phyloP scores from a whole-genome alignment of 1,140 invertebrate species.

The Penaeus japonicus region DNA sequence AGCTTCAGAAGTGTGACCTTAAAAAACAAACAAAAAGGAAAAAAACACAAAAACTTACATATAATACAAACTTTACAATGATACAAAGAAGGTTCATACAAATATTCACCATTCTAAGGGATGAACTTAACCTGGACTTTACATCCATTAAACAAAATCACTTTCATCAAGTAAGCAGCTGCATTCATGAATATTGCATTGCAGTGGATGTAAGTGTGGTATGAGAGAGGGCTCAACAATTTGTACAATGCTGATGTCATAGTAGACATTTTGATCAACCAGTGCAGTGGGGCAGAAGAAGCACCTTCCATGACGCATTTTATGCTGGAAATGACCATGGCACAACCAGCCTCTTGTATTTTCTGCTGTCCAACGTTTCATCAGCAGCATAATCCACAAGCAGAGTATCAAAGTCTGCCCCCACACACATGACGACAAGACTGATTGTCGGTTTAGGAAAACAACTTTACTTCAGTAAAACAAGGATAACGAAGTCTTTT shows the following conservation, averaged over 20 bases:
- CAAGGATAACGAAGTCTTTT: constrained; percentile 23
- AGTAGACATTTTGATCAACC: constrained; percentile 35
- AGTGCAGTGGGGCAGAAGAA: constrained; percentile 39
- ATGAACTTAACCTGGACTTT: constrained; percentile 28
- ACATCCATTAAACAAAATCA: constrained; percentile 41
- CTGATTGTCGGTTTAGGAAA: constrained; percentile 51
- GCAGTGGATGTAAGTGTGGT: constrained; percentile 51
- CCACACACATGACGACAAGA: constrained; percentile 17
- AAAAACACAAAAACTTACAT: constrained; percentile 57
- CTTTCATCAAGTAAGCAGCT: constrained; percentile 45
- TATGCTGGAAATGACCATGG: constrained; percentile 7
- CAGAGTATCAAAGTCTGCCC: not conserved
- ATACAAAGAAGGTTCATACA: constrained; percentile 45
- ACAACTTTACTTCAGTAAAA: constrained; percentile 12
- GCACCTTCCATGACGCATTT: constrained; percentile 32
- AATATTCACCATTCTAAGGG: constrained; percentile 34
- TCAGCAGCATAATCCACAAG: not conserved
- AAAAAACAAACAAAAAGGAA: constrained; percentile 45
- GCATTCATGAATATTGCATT: constrained; percentile 54
- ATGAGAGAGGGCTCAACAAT: constrained; percentile 53
- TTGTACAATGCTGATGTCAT: constrained; percentile 55
- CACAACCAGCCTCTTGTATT: not conserved
- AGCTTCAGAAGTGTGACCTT: constrained; percentile 51
- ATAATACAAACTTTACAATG: constrained; percentile 58
- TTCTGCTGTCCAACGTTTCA: not conserved